Base-by-base conservation (phyloP, 2,797 vertebrate genomes). In the Peromyscus melanophrys region DNA sequence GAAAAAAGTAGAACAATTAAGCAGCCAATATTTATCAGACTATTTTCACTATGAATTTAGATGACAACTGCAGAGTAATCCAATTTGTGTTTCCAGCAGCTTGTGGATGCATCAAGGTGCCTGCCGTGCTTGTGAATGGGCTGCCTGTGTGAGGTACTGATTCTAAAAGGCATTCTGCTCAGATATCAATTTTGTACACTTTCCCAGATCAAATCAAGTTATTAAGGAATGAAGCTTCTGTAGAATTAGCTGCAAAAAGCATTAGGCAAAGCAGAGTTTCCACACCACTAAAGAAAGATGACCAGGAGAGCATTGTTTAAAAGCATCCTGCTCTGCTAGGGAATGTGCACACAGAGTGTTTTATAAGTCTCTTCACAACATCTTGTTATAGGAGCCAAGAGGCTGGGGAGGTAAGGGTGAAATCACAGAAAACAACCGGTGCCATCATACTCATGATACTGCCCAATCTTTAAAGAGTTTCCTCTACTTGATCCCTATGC, bases 11-110 rank as follows among this genome's bases (percentile, higher is more conserved):
- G 75, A 93, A 97, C 84, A 98, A 95, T 89, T 95, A 97, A 96
- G 89, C 14, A 95, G 78, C 87, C 17, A 78, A 65, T 65, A 96
- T 96, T 96, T 96, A 95, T 96, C 93, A 92, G 76, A 57, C 23
- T 96, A 71, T 95, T 97, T 96, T 95, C 93, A 69, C 90, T 67
- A 55, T 95, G 94, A 95, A 86, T 93, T 94, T 96, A 92, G 96
- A 89, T 94, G 96, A 96, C 83, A 95, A 52, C 29, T 78, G 52
- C 65, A 61, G 88, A 0, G 1, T 94, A 98, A 98, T 97, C 92
- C 95, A 97, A 92, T 98, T 97, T 96, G 67, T 86, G 86, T 95
- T 97, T 91, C 92, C 46, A 69, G 80, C 69, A 90, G 88, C 57
- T 92, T 91, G 57, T 57, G 82, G 93, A 89, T 86, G 93, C 46